A percentile compares a stretch with the other conserved stretches of the same genome.
Evolutionary conservation across 2,797 vertebrate genomes (phyloP).

Genomic region (Ptychobarbus kaznakovi): DNA sequence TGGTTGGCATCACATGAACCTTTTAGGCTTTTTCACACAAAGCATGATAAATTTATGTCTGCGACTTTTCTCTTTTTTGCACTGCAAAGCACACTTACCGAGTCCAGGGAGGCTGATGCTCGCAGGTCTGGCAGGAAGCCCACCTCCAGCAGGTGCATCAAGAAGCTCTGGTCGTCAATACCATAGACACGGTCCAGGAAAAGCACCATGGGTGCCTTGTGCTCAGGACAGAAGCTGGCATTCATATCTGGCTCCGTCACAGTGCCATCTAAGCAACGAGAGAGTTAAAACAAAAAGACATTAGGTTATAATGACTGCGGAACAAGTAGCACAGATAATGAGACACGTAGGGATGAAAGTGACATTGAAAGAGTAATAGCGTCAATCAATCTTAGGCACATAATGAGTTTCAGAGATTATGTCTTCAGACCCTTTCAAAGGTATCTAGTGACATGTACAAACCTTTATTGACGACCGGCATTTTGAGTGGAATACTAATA

Average conservation of each 20-base stretch:
- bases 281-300: conserved; percentile 29
- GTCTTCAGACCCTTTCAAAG: background rate
- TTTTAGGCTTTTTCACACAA: conserved; percentile 20
- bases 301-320: background rate
- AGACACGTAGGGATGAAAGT: background rate
- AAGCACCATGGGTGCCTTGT: conserved; percentile 98
- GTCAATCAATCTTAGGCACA: conserved; percentile 12
- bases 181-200: conserved; percentile 98
- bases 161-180: conserved; percentile 93
- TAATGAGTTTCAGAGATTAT: conserved; percentile 25
- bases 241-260: conserved; percentile 94
- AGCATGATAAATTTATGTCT: background rate
- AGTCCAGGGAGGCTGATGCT: conserved; percentile 93
- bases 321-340: background rate
- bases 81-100: conserved; percentile 77
- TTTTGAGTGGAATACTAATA: conserved; percentile 95
- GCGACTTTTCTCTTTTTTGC: background rate
- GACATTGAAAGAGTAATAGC: conserved; percentile 34
- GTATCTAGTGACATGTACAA: conserved; percentile 45
- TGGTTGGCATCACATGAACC: background rate
- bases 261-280: conserved; percentile 83
- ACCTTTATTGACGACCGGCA: conserved; percentile 94
- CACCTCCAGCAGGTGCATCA: conserved; percentile 93
- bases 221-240: conserved; percentile 95
- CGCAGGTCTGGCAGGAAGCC: conserved; percentile 96